Base-by-base conservation (phyloP, 2,113 vertebrate species). In the Phylloscopus whistleri region DNA sequence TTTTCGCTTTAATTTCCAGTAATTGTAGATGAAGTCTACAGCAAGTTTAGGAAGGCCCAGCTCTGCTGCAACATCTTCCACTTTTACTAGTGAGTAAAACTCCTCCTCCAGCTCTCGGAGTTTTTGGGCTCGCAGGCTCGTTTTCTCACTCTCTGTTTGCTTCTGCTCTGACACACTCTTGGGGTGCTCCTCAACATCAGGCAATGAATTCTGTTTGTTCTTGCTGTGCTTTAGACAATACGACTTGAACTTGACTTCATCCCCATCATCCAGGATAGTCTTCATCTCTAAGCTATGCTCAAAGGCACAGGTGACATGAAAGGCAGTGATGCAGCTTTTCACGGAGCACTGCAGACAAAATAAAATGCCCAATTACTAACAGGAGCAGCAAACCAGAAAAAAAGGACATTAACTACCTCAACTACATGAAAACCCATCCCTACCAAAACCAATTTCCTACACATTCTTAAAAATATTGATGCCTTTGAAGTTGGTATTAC, bases 291-390 rank as follows among this genome's bases (percentile, higher is more conserved):
- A 98, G 94, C 92, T 99, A 97, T 99, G 99, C 98, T 99, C 99
- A 84, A 99, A 99, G 96, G 99, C 99, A 94, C 99, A 99, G n/a
- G 99, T 99, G 97, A 99, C 99, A n/a, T 99, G 99, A 97, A 99
- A 99, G 78, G 99, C 99, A 85, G 98, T 99, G 89, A 99, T 99
- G 96, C 99, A 99, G 97, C 99, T 99, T 98, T 99, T 99, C 74
- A 99, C 99, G 0, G 99, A 99, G 96, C 99, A 99, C 99, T 99
- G 92, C 8, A 84, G 81, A 94, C 73, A 80, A 93, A 85, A 63
- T 13, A 39, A 85, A 80, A 19, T n/a, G n/a, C 14, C 62, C 31
- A 16, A 31, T 93, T 78, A 91, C 31, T 31, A 87, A 66, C 8
- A 86, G 46, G 2, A 68, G 37, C 15, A 79, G 33, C 27, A 75